phyloP scores from a whole-genome alignment of 2,888 invertebrate genomes.

The Trissolcus japonicus region DNA sequence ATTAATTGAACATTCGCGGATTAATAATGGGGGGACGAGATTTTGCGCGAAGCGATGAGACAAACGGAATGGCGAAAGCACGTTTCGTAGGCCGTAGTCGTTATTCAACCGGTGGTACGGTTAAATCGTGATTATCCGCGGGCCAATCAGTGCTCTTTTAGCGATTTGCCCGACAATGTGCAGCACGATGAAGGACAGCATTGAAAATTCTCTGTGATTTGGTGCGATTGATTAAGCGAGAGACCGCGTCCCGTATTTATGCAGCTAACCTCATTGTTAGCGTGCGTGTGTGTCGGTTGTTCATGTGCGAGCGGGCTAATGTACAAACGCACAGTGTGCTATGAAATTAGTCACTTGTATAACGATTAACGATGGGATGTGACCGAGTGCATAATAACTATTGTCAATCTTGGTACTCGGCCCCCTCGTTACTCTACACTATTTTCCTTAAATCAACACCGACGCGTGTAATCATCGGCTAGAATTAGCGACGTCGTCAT shows the following conservation, averaged over 20 bases:
- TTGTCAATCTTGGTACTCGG: slow-evolving; percentile 57
- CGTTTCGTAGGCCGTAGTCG: slow-evolving; percentile 33
- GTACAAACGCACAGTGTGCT: slow-evolving; percentile 52
- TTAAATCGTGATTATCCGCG: slow-evolving; percentile 55
- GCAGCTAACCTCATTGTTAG: slow-evolving; percentile 66
- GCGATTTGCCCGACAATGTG: slow-evolving; percentile 54
- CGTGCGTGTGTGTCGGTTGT: slow-evolving; percentile 65
- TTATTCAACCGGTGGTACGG: slow-evolving; percentile 48
- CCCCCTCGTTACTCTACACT: slow-evolving; percentile 43
- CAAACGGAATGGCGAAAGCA: slow-evolving; percentile 29
- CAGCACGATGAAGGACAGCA: slow-evolving; percentile 53
- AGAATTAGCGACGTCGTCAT: slow-evolving; percentile 26
- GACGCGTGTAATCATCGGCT: slow-evolving; percentile 19
- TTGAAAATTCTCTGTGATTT: slow-evolving; percentile 63
- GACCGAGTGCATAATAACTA: slow-evolving; percentile 58
- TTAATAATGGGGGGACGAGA: slow-evolving; percentile 22
- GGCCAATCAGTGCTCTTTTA: slow-evolving; percentile 56
- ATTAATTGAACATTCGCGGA: slow-evolving; percentile 18
- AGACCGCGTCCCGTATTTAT: slow-evolving; percentile 66
- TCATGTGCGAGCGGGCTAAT: slow-evolving; percentile 55
- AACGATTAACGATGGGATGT: slow-evolving; percentile 57
- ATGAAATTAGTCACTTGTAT: slow-evolving; percentile 58
- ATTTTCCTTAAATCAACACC: slow-evolving; percentile 57
- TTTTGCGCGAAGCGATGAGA: slow-evolving; percentile 11
- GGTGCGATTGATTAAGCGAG: slow-evolving; percentile 68